Percentiles rank a stretch among this genome's conserved stretches.
phyloP scores from a whole-genome alignment of 2,113 vertebrate species.

The Rhodinocichla rosea region DNA sequence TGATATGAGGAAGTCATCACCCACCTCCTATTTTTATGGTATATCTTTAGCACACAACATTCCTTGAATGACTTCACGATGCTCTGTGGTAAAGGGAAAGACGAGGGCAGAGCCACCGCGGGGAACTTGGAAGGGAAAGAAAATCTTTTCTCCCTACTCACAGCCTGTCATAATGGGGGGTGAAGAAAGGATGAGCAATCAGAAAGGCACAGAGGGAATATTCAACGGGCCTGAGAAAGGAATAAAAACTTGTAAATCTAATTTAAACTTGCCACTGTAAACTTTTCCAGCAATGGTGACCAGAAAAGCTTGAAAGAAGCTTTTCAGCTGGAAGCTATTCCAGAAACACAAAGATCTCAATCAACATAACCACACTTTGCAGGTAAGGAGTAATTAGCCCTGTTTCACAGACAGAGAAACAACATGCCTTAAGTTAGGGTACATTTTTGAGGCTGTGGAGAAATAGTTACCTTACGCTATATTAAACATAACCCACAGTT shows the following conservation, averaged over 20 bases:
- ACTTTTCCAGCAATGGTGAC: neutral
- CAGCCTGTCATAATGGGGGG: neutral
- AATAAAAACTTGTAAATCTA: neutral
- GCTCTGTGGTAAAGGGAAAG: neutral
- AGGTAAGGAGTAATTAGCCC: neutral
- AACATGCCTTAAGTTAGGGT: neutral
- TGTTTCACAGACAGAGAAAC: neutral
- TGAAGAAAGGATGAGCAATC: neutral
- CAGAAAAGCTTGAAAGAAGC: neutral
- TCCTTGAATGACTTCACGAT: neutral
- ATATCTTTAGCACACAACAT: constrained; percentile 5
- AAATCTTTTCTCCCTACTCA: constrained; percentile 1
- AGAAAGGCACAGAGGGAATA: neutral
- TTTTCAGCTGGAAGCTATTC: neutral
- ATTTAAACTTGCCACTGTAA: neutral
- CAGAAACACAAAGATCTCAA: neutral
- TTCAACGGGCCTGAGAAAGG: neutral
- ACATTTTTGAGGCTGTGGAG: neutral
- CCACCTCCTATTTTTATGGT: neutral
- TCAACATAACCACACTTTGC: neutral
- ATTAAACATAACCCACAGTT: neutral
- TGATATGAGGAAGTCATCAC: neutral
- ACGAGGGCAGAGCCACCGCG: neutral
- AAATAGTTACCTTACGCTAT: neutral
- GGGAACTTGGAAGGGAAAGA: constrained; percentile 4